A percentile compares a stretch with the other conserved stretches of the same genome.
Conservation (phyloP, 1,140 invertebrate species). For the Venustaconcha ellipsiformis region DNA sequence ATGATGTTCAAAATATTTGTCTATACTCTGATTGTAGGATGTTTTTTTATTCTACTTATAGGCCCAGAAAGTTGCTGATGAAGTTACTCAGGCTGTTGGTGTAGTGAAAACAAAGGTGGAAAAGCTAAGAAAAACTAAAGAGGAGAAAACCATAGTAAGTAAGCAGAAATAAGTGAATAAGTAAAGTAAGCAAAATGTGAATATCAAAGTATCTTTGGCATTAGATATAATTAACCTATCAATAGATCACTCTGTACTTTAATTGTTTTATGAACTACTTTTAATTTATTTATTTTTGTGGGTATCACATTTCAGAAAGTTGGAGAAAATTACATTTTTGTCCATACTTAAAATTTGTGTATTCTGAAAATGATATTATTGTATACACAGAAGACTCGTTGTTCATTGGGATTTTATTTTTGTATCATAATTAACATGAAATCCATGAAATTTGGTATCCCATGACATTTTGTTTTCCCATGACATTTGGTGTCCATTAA, state of each 20-base stretch:
- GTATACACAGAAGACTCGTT: too few species aligned
- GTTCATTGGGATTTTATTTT: too few species aligned
- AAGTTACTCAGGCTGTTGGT: slow-evolving; percentile 53
- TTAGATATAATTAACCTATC: not conserved
- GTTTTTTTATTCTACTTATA: slow-evolving; percentile 26
- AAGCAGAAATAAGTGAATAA: too few species aligned
- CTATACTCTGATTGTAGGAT: not conserved
- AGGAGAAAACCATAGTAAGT: slow-evolving; percentile 49
- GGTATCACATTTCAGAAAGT: not conserved
- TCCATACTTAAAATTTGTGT: not conserved
- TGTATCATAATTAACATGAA: too few species aligned
- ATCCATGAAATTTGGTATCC: too few species aligned
- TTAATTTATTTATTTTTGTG: not conserved
- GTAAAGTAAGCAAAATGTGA: too few species aligned
- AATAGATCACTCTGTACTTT: not conserved
- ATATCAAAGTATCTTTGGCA: not conserved
- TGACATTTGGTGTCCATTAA: too few species aligned
- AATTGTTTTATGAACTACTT: not conserved
- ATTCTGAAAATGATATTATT: not conserved
- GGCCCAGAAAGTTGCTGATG: slow-evolving; percentile 57
- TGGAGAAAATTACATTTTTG: slow-evolving; percentile 1
- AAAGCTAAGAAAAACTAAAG: slow-evolving; percentile 50
- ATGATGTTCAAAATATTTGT: not conserved
- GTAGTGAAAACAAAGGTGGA: slow-evolving; percentile 60
- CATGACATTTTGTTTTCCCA: too few species aligned